Base-by-base conservation (phyloP, 1,140 invertebrate species). In the Episyrphus balteatus region DNA sequence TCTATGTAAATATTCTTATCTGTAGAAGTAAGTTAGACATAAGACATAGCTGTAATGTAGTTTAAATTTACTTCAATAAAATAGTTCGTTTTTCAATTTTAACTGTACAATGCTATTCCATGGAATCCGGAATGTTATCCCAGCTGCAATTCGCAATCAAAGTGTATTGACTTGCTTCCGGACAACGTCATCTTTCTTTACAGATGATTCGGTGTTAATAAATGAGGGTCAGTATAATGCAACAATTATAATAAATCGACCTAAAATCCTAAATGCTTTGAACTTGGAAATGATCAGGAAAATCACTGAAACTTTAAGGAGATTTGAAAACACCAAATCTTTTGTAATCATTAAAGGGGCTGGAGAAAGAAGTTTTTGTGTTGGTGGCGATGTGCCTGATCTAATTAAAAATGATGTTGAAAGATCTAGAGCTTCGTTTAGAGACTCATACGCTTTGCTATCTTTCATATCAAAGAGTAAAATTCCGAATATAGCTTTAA, bases 281-380 rank as follows among this genome's bases (percentile, higher is more conserved):
- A 95, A 92, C 70, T 62, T 88, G 5, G 78, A 82, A 1, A 99
- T 99, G 96, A 81, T 94, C 15, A 54, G 62, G 32, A 84, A 86
- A 69, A 83, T 99, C 13, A 78, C 86, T 57, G 80, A 85, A 2
- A 73, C 79, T 47, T 65, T 99, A 13, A 80, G 82, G 67, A 75
- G 86, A 68, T 98, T 92, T 88, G 85, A 98, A 68, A 76, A 74
- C 34, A 80, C 82, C 11, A 88, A 90, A 58, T 76, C 75, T 17
- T 61, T 95, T 51, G 83, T 99, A 5, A 83, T 99, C 30, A 79
- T 98, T 13, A 94, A 95, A 74, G 91, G 88, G n/a, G 68, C 72
- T 11, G 93, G 92, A 26, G 92, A 85, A 0, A 98, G 96, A 70
- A 89, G 94, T 10, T 99, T 99, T 69, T 99, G 97, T 77, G 94